Conservation (phyloP, 2,797 vertebrate species). For the Oceanodroma leucorhoa region DNA sequence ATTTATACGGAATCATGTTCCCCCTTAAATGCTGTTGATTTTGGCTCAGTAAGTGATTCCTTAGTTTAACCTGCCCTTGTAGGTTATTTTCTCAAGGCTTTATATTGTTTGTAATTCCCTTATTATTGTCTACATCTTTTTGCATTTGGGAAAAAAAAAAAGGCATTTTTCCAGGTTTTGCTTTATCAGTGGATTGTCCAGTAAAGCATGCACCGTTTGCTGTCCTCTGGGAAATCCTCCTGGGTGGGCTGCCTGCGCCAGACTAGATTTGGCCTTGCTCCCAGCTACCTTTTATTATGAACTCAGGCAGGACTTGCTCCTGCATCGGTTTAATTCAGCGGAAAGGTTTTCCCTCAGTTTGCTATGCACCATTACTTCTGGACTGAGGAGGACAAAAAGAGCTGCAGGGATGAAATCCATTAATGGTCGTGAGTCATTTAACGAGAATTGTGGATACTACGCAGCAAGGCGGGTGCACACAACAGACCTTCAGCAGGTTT, state of each 20-base stretch:
- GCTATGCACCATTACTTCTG: not conserved
- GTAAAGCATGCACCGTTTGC: not conserved
- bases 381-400: rapidly evolving
- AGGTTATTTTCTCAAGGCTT: slow-evolving; percentile 4
- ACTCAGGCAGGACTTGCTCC: not conserved
- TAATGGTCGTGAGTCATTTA: too few species aligned
- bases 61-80: not conserved
- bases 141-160: not conserved
- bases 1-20: not conserved
- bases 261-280: not conserved
- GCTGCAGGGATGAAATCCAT: not conserved
- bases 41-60: slow-evolving; percentile 6
- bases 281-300: not conserved
- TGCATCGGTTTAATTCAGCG: not conserved
- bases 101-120: not conserved
- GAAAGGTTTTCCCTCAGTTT: not conserved
- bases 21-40: slow-evolving; percentile 24
- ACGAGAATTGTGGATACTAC: rapidly evolving
- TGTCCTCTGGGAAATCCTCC: not conserved
- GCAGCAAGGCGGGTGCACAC: too few species aligned
- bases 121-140: not conserved
- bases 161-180: not conserved
- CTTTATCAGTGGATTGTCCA: not conserved
- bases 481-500: rapidly evolving
- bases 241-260: not conserved